Evolutionary conservation across 2,888 invertebrate genomes (phyloP).

Genomic region (Plagodis dolabraria): DNA sequence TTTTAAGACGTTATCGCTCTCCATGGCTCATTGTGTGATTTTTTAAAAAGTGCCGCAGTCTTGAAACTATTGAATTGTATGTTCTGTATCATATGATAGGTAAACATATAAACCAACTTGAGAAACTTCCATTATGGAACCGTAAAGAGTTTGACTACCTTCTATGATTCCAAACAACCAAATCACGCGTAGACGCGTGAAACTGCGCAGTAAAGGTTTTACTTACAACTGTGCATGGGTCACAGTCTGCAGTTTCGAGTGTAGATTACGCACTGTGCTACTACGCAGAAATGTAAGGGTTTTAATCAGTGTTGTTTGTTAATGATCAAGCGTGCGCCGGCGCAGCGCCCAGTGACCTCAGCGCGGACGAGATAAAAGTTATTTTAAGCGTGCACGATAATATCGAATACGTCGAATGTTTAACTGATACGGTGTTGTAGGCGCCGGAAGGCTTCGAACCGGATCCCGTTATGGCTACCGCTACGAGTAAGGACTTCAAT

Average conservation of each 20-base stretch:
- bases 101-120: too few relatives aligned
- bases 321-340: constrained; percentile 67
- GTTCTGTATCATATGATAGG: too few relatives aligned
- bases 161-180: neutral
- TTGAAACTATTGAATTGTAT: too few relatives aligned
- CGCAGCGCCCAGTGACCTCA: constrained; percentile 81
- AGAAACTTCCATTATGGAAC: too few relatives aligned
- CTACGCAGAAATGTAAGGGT: constrained; percentile 27
- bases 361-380: constrained; percentile 78
- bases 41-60: too few relatives aligned
- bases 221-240: too few relatives aligned
- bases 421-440: constrained; percentile 70
- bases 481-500: constrained; percentile 9
- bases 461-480: constrained; percentile 43
- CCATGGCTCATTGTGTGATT: too few relatives aligned
- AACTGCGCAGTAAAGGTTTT: too few relatives aligned
- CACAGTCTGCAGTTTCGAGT: constrained; percentile 1
- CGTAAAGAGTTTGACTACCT: too few relatives aligned
- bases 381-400: constrained; percentile 79
- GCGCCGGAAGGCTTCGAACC: constrained; percentile 66
- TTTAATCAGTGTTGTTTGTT: constrained; percentile 63
- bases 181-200: constrained; percentile 4
- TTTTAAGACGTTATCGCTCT: too few relatives aligned
- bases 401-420: constrained; percentile 74
- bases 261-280: constrained; percentile 16